Conservation (phyloP, 1,140 invertebrate species). For the Drosophila santomea region DNA sequence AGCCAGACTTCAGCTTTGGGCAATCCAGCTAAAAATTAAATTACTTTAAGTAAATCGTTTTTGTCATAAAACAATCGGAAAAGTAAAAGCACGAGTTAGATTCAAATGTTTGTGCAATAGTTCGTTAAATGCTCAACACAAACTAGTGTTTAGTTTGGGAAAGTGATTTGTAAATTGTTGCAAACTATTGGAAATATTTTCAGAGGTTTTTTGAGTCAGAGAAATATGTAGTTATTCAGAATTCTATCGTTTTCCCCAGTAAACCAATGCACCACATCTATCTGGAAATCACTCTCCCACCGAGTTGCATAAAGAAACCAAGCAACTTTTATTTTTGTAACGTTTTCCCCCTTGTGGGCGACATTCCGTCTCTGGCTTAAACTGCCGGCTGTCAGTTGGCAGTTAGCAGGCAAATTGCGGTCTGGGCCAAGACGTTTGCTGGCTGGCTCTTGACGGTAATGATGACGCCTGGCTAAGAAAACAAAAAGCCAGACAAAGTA, state of each 20-base stretch:
- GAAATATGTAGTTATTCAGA: no score
- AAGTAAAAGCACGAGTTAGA: constrained; percentile 24
- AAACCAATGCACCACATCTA: not conserved
- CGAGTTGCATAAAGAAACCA: not conserved
- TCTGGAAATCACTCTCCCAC: not conserved
- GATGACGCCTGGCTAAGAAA: constrained; percentile 55
- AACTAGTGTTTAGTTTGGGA: not conserved
- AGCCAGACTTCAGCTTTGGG: not conserved
- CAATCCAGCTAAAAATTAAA: constrained; percentile 10
- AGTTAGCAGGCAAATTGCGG: constrained; percentile 56
- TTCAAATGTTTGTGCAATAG: not conserved
- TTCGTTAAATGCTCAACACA: not conserved
- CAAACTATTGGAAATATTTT: no score
- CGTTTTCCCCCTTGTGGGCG: constrained; percentile 26
- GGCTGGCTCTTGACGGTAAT: constrained; percentile 51
- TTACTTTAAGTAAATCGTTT: constrained; percentile 35
- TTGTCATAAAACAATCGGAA: constrained; percentile 9
- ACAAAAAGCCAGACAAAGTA: constrained; percentile 53
- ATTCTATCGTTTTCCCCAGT: no score
- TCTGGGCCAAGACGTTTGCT: constrained; percentile 34
- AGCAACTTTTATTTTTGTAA: constrained; percentile 7
- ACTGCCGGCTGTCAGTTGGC: constrained; percentile 42
- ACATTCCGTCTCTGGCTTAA: constrained; percentile 43
- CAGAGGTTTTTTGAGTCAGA: no score
- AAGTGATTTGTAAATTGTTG: not conserved